Base-by-base conservation (phyloP, 2,113 vertebrate species). In the Jacana jacana region DNA sequence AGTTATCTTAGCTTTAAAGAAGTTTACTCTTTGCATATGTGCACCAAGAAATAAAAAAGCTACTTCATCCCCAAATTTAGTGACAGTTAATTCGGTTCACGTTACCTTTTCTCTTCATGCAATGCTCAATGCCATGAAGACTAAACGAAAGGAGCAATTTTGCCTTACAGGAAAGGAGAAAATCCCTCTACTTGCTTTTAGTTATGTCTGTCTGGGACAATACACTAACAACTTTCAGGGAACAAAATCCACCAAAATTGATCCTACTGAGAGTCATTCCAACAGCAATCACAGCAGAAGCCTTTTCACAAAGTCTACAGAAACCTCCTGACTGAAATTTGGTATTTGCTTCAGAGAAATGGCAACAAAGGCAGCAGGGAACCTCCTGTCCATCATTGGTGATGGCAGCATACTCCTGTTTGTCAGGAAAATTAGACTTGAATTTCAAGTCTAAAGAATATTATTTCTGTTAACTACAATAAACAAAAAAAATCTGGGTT, bases 371-470 rank as follows among this genome's bases (percentile, higher is more conserved):
- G 11, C 3, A 7, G 49, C 17, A 54, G 24, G 25, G 13, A 95
- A 33, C 6, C 2, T 33, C 4, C 7, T 15, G 7, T 39, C 63
- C 52, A 51, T n/a, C 4, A 1, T 9, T 9, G n/a, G 44, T 13
- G 58, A 83, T 1, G 1, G 58, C 18, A 82, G 44, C 1, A 3
- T 0, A 3, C 13, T 94, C 57, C 65, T 3, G 0, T 27, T 14
- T 5, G 1, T 33, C 23, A 78, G 7, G 33, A 88, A 81, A 72
- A 37, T 42, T 18, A 51, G 24, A 63, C 33, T 60, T 37, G 22
- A 75, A 63, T 40, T 75, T 79, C 18, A 61, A 72, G 12, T 54
- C 12, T 35, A 49, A 6, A 49, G 25, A 76, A n/a, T 40, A 76
- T 39, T 44, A 77, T 70, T 91, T 86, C 40, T 42, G 25, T 46